These are phyloP conservation scores for Tokudaia tokunoshimensis DNA, from an alignment of 2,797 vertebrate genomes.

Conservation along the genomic window DNA sequence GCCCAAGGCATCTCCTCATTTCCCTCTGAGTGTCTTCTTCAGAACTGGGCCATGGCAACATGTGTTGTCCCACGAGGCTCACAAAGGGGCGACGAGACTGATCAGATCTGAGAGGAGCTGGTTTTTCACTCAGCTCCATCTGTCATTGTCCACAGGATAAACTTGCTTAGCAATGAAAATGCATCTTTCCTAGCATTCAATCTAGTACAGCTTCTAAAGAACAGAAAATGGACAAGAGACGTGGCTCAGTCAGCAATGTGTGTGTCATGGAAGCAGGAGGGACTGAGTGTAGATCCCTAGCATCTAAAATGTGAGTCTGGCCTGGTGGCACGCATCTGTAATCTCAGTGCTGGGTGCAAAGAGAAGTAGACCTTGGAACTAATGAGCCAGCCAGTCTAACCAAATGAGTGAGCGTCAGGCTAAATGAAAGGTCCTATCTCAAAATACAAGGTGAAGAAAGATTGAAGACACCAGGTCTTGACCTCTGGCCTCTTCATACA, in stretches of 20 bases:
- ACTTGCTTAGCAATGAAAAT: not conserved
- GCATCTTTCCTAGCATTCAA: not conserved
- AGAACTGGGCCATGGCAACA: not conserved
- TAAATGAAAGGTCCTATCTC: not conserved
- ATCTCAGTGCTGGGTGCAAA: not conserved
- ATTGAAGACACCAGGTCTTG: not conserved
- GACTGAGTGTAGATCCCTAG: not conserved
- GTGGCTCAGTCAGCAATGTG: too few species aligned
- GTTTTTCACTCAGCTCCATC: fast-evolving
- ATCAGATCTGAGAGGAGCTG: not conserved
- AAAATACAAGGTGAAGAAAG: not conserved
- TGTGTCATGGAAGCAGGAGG: too few species aligned
- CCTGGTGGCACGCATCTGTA: not conserved
- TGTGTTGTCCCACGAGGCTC: not conserved
- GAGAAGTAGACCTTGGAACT: not conserved
- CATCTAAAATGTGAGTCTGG: not conserved
- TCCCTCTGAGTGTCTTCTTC: not conserved
- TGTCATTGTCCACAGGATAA: not conserved
- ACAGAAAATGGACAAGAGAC: not conserved
- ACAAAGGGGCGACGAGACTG: fast-evolving
- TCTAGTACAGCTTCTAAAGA: fast-evolving
- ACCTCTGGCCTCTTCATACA: not conserved
- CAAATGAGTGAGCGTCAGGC: not conserved
- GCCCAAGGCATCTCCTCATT: fast-evolving
- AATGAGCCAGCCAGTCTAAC: not conserved